Conservation (phyloP, 2,797 vertebrate genomes). For the Siniperca scherzeri region DNA sequence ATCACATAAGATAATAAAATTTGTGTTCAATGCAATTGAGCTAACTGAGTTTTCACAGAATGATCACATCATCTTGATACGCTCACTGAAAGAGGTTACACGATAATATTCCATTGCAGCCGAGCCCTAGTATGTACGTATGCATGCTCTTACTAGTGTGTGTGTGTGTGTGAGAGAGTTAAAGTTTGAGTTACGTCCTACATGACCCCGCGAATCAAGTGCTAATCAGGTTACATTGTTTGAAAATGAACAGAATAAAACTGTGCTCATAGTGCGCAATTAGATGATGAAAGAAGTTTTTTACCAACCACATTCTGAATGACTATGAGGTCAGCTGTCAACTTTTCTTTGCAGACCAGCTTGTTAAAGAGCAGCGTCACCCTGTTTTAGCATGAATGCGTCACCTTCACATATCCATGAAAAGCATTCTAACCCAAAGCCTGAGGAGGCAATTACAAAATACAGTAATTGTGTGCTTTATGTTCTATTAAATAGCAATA, state of each 20-base stretch:
- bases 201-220: not conserved
- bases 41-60: not conserved
- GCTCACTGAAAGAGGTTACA: not conserved
- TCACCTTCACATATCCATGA: not conserved
- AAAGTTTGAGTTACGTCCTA: not conserved
- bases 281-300: not conserved
- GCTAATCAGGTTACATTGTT: not conserved
- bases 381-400: not conserved
- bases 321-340: constrained; percentile 32
- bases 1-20: not conserved
- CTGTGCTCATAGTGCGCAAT: constrained; percentile 6
- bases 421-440: not conserved
- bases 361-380: constrained; percentile 9
- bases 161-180: not conserved
- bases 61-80: not conserved
- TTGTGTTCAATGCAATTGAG: not conserved
- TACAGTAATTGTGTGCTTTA: not conserved
- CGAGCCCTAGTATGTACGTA: not conserved
- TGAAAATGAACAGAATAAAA: not conserved
- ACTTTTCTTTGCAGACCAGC: constrained; percentile 10
- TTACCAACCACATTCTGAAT: not conserved
- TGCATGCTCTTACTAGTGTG: not conserved
- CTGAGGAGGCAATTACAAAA: constrained; percentile 1
- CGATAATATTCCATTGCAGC: not conserved
- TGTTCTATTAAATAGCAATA: constrained; percentile 4